Evolutionary conservation across 64 coral and sea anemone species (phyloP).

Genomic region (Trachythela sp.): DNA sequence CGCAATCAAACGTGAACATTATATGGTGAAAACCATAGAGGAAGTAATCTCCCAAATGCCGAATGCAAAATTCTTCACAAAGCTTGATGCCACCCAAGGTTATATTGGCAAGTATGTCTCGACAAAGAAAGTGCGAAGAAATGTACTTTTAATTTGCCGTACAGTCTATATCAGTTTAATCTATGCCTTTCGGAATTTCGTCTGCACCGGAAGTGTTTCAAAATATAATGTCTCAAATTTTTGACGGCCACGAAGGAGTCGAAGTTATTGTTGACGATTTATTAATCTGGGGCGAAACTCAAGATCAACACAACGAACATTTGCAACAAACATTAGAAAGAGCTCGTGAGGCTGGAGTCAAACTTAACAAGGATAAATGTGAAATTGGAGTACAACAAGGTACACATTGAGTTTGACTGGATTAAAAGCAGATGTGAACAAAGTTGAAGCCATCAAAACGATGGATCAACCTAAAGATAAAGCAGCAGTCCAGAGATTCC

Average conservation of each 20-base stretch:
- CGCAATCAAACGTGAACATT: neutral
- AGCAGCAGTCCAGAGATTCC: neutral
- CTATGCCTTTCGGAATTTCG: neutral
- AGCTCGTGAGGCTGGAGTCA: neutral
- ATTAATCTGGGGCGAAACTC: slow-evolving; percentile 2
- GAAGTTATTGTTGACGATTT: slow-evolving; percentile 34
- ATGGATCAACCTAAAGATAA: neutral
- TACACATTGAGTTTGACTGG: neutral
- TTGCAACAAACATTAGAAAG: neutral
- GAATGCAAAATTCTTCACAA: neutral
- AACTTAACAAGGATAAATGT: slow-evolving; percentile 19
- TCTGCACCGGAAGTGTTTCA: slow-evolving; percentile 38
- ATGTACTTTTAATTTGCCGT: neutral
- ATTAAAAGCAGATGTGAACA: neutral
- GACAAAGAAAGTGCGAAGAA: neutral
- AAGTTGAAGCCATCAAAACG: neutral
- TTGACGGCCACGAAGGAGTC: neutral
- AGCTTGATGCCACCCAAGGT: neutral
- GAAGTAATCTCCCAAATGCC: neutral
- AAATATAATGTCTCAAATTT: slow-evolving; percentile 12
- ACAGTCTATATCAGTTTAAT: neutral
- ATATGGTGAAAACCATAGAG: neutral
- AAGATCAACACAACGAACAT: neutral
- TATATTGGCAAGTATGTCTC: neutral
- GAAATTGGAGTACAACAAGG: neutral